These are phyloP conservation scores for Fopius arisanus DNA, from an alignment of 1,140 invertebrate species.

Conservation along the genomic window DNA sequence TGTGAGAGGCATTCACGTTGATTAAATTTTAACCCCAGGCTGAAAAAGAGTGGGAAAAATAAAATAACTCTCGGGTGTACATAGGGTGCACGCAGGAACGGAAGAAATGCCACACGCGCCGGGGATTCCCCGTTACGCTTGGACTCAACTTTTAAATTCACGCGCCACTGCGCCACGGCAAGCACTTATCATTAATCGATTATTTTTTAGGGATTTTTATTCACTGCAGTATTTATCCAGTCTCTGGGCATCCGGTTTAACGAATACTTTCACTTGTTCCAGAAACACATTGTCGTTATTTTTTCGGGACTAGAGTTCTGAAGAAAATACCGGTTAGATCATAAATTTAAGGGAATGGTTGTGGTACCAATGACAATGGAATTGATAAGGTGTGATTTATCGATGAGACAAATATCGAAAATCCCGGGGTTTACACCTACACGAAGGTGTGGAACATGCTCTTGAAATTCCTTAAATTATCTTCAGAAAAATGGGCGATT, in stretches of 20 bases:
- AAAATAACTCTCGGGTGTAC: conserved; percentile 3
- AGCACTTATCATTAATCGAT: neutral
- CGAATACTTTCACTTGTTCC: neutral
- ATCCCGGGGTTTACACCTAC: neutral
- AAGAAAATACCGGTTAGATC: neutral
- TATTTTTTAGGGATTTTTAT: neutral
- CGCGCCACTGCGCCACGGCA: neutral
- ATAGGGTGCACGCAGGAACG: neutral
- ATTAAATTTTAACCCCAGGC: conserved; percentile 4
- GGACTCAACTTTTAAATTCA: neutral
- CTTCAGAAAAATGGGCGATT: neutral
- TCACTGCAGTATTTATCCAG: neutral
- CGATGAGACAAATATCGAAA: neutral
- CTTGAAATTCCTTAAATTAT: neutral
- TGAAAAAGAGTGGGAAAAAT: neutral
- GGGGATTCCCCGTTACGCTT: conserved; percentile 10
- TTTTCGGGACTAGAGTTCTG: neutral
- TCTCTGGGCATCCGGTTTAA: neutral
- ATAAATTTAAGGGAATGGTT: neutral
- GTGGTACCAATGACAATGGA: neutral
- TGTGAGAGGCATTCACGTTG: conserved; percentile 8
- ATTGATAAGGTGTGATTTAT: conserved; percentile 6
- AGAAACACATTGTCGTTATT: neutral
- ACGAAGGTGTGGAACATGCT: neutral
- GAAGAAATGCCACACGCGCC: conserved; percentile 5